Base-by-base conservation (phyloP, 2,113 vertebrate species). In the Psammodynastes pulverulentus region DNA sequence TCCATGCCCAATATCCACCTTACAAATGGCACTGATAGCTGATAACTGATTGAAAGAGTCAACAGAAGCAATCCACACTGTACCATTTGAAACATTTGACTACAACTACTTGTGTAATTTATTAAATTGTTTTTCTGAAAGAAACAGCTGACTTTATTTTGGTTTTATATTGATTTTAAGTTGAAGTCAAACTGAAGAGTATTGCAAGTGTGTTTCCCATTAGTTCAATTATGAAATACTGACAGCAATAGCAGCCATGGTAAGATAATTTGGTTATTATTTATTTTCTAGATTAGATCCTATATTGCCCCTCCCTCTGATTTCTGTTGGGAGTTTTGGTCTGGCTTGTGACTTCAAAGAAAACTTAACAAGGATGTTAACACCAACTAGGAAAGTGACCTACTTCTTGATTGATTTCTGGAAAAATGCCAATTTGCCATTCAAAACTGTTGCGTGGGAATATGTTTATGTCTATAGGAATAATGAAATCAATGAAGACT, bases 321-420 rank as follows among this genome's bases (percentile, higher is more conserved):
- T 99, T 97, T 99, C 99, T 34, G 98, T 98, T 21, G 99, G 99
- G 95, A 99, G 99, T 96, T 99, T 99, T 87, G 99, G 99, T 52
- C 94, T 99, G 90, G 98, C 99, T 0, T 99, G 99, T 96, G 98
- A 99, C 97, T 98, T 97, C 91, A 99, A 98, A 94, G 97, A 97
- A 90, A 98, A 98, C 88, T 94, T 99, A 94, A 98, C 98, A 5
- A 98, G 99, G 67, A 96, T 99, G 92, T 97, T 99, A 96, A 98
- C 98, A n/a, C 99, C 99, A 26, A 98, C 98, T 5, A 98, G 99
- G 86, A 99, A 99, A 94, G 84, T 99, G 94, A 97, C 95, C 0
- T 96, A 97, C 52, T 98, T 99, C 93, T 97, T 99, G 24, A 39
- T 96, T 86, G 39, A 97, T 84, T 99, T 99, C 94, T 98, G 98